A percentile compares a stretch with the other conserved stretches of the same genome.
These are phyloP conservation scores for Oreonectes daqikongensis DNA, from an alignment of 2,797 vertebrate genomes.

Conservation along the genomic window DNA sequence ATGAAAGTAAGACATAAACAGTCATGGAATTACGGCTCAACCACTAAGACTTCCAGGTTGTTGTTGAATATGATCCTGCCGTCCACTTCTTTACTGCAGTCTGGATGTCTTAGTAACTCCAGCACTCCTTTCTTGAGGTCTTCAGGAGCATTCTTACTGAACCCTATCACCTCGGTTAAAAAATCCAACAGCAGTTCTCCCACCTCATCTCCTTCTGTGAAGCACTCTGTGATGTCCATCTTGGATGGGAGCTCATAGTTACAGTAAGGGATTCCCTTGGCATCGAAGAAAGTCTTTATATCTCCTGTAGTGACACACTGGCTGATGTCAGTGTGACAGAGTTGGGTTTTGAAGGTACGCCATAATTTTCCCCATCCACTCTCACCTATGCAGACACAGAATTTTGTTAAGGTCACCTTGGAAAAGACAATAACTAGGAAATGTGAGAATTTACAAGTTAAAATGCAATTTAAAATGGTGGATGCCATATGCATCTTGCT, in stretches of 20 bases:
- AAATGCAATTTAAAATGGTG: no score
- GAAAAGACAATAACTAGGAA: neutral
- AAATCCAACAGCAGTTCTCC: slow-evolving; percentile 92
- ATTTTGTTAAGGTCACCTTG: neutral
- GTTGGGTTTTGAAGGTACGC: slow-evolving; percentile 73
- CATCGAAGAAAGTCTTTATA: slow-evolving; percentile 77
- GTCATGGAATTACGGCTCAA: slow-evolving; percentile 68
- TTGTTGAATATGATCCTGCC: slow-evolving; percentile 88
- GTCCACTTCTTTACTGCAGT: slow-evolving; percentile 77
- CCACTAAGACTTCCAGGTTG: slow-evolving; percentile 78
- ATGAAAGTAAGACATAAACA: neutral
- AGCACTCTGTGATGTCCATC: slow-evolving; percentile 92
- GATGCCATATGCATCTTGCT: neutral
- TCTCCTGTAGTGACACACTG: slow-evolving; percentile 77
- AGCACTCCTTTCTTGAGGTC: slow-evolving; percentile 80
- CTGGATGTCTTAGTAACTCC: slow-evolving; percentile 79
- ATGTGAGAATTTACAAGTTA: neutral
- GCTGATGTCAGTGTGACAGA: slow-evolving; percentile 77
- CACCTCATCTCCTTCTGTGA: slow-evolving; percentile 80
- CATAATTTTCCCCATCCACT: slow-evolving; percentile 86
- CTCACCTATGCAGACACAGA: slow-evolving; percentile 67
- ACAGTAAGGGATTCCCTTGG: slow-evolving; percentile 76
- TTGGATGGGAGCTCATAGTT: slow-evolving; percentile 79
- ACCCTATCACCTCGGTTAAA: slow-evolving; percentile 85
- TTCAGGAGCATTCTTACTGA: slow-evolving; percentile 80